Conservation (phyloP, 1,140 invertebrate species). For the Glossosoma conforme region DNA sequence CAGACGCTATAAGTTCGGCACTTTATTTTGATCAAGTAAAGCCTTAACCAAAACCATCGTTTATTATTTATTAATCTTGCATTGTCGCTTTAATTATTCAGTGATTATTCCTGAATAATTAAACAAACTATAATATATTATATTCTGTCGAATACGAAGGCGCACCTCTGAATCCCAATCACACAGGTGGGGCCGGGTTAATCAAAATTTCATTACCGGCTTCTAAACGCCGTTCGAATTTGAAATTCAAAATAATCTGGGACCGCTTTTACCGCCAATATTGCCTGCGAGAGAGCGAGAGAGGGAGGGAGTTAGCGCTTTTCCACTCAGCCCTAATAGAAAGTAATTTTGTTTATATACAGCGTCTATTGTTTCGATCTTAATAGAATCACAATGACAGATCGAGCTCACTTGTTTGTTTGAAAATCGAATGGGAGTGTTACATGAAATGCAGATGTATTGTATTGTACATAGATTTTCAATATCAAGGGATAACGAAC, state of each 20-base stretch:
- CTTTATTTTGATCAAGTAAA: too few species aligned
- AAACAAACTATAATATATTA: too few species aligned
- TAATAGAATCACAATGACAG: conserved; percentile 11
- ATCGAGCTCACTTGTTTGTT: conserved; percentile 10
- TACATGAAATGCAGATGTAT: too few species aligned
- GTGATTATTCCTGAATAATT: too few species aligned
- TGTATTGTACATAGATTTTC: too few species aligned
- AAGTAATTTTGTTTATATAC: conserved; percentile 12
- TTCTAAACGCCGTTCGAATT: conserved; percentile 13
- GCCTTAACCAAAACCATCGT: too few species aligned
- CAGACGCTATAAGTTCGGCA: too few species aligned
- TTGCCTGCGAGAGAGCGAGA: neutral
- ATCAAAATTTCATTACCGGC: conserved; percentile 18
- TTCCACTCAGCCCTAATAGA: neutral
- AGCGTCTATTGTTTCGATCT: conserved; percentile 6
- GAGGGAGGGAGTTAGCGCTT: neutral
- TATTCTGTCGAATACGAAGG: too few species aligned
- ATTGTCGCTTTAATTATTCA: too few species aligned
- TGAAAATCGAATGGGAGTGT: too few species aligned
- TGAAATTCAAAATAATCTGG: conserved; percentile 16
- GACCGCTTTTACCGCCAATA: conserved; percentile 8
- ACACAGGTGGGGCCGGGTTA: conserved; percentile 14
- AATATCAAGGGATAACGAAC: too few species aligned
- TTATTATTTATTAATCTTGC: too few species aligned
- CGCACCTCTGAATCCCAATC: conserved; percentile 12